A percentile compares a stretch with the other conserved stretches of the same genome.
Conservation (phyloP, 2,113 vertebrate genomes). For the Ammodytes marinus region DNA sequence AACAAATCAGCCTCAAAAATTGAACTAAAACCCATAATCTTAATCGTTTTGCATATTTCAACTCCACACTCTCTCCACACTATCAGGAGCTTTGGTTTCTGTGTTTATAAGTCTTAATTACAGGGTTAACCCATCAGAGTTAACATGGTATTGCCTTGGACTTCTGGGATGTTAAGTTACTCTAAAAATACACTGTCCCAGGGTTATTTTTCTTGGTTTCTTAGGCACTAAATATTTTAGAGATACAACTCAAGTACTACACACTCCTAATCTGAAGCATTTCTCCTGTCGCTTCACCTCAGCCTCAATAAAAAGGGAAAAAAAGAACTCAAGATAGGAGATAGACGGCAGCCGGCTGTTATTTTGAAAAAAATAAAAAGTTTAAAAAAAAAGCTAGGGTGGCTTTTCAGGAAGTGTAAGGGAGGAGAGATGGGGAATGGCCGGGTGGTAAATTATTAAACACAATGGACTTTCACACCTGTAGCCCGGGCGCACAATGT, state of each 20-base stretch:
- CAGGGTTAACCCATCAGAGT: not conserved
- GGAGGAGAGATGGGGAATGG: slow-evolving; percentile 71
- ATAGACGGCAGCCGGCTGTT: not conserved
- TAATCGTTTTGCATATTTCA: not conserved
- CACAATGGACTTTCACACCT: slow-evolving; percentile 86
- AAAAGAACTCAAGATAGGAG: not conserved
- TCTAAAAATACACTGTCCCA: not conserved
- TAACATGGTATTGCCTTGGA: not conserved
- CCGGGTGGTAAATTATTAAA: slow-evolving; percentile 84
- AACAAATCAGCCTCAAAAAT: not conserved
- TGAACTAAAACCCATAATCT: not conserved
- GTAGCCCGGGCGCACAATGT: slow-evolving; percentile 57
- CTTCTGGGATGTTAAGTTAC: not conserved
- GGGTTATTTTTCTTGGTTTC: too few relatives aligned
- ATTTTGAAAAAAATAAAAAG: not conserved
- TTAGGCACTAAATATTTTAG: not conserved
- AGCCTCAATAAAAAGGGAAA: slow-evolving; percentile 8
- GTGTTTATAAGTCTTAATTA: not conserved
- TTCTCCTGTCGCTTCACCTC: not conserved
- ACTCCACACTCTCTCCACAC: not conserved
- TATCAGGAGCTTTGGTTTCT: not conserved
- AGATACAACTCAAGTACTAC: not conserved
- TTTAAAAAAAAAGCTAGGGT: slow-evolving; percentile 16
- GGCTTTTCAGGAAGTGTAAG: slow-evolving; percentile 67
- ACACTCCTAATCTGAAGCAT: not conserved